These are phyloP conservation scores for Pentalonia nigronervosa DNA, from an alignment of 1,140 invertebrate genomes.

Conservation along the genomic window DNA sequence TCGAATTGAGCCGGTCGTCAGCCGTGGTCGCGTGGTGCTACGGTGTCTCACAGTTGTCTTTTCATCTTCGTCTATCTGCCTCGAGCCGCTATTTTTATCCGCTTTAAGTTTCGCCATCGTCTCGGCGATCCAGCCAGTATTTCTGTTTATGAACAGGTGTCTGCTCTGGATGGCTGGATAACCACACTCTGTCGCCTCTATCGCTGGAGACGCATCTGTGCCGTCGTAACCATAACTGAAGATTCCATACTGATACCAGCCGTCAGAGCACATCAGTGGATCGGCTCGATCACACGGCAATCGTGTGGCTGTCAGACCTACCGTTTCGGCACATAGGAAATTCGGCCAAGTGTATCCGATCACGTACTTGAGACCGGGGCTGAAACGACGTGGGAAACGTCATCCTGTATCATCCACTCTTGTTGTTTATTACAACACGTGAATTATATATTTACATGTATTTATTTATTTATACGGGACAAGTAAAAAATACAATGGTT, in stretches of 20 bases:
- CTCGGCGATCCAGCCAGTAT: background rate
- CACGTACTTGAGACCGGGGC: background rate
- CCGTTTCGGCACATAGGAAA: background rate
- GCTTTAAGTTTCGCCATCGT: background rate
- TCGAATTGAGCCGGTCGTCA: background rate
- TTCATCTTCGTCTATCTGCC: background rate
- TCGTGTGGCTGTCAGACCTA: too few relatives aligned
- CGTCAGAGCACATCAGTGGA: background rate
- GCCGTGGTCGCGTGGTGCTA: background rate
- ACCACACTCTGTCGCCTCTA: background rate
- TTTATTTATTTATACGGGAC: background rate
- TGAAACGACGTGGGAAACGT: background rate
- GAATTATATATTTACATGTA: background rate
- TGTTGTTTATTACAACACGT: background rate
- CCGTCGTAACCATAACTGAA: conserved; percentile 12
- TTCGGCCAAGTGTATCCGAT: background rate
- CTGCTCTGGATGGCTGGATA: background rate
- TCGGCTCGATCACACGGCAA: conserved; percentile 1
- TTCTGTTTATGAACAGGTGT: background rate
- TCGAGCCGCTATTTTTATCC: too few relatives aligned
- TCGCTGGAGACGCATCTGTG: background rate
- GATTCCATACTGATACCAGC: background rate
- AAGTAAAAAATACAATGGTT: background rate
- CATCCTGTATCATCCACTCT: background rate
- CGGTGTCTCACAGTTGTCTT: background rate